Evolutionary conservation across 2,113 vertebrate genomes (phyloP).

Genomic region (Panurus biarmicus): DNA sequence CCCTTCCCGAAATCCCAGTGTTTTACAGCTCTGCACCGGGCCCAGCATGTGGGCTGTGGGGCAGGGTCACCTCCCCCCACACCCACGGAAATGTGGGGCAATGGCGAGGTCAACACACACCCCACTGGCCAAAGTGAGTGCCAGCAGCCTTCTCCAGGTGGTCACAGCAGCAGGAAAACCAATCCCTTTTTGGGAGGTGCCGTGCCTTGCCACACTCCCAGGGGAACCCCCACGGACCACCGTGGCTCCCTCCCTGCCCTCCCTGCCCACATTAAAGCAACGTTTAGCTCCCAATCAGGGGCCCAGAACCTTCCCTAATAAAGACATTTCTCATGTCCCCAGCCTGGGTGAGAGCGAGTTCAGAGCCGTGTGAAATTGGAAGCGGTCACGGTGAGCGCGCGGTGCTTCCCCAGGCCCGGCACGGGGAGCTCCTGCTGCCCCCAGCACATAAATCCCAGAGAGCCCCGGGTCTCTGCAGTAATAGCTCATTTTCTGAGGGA

Average conservation of each 20-base stretch:
- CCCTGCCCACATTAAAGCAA: background rate
- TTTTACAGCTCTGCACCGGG: accelerated
- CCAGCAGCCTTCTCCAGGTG: background rate
- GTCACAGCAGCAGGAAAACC: background rate
- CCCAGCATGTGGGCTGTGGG: accelerated
- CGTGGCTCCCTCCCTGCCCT: accelerated
- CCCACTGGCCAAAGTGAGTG: background rate
- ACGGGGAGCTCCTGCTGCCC: background rate
- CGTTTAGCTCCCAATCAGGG: background rate
- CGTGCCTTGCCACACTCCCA: background rate
- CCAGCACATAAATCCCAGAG: background rate
- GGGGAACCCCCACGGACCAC: background rate
- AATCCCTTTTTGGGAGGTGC: background rate
- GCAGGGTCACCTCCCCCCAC: background rate
- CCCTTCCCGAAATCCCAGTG: accelerated
- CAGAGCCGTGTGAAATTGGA: slow-evolving; percentile 32
- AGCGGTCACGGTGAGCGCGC: background rate
- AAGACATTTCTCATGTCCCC: slow-evolving; percentile 30
- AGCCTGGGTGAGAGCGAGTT: background rate
- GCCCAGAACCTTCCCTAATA: background rate
- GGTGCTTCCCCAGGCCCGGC: background rate
- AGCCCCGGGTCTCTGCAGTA: background rate
- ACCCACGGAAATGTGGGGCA: accelerated
- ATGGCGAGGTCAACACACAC: accelerated
- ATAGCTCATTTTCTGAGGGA: background rate